Base-by-base conservation (phyloP, 2,888 invertebrate genomes). In the Plagodis dolabraria region DNA sequence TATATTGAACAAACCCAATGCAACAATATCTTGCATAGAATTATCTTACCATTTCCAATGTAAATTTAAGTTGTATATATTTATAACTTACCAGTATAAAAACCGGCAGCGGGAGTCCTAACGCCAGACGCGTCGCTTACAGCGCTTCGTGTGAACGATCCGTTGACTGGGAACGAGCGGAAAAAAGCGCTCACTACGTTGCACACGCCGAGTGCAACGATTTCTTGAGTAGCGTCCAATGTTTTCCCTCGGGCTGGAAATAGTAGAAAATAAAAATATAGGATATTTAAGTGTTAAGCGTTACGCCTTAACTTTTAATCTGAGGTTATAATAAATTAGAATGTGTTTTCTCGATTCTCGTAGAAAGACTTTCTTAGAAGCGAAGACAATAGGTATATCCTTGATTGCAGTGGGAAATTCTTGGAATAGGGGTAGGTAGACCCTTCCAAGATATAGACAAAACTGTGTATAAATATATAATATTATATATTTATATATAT, bases 81-180 rank as follows among this genome's bases (percentile, higher is more conserved):
- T 48, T 12, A 12, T 46, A 53, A 66, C 64, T 43, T 87, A 95
- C 96, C 95, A 52, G 96, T 96, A 75, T 95, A 95, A 64, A 96
- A 88, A 33, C 97, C 96, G 46, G 96, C 96, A 46, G 96, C 93
- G 0, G 96, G 96, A 5, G 96, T 96, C 69, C 93, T 94, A 0
- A 96, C 96, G 6, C 97, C 97, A 72, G 96, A 96, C 49, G 96
- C 95, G 65, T 96, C 95, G 86, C 96, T 96, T 43, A 97, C 96
- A 62, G 97, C 97, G 75, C 96, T 95, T 69, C 96, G 88, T 0
- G 95, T 94, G 80, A 96, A 96, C 4, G 96, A 96, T 40, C 95
- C 96, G 77, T 95, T 94, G 36, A 96, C 95, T 0, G 97, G 97
- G 83, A 96, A 96, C 0, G 96, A 96, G n/a, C 94, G 93, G 75